These are phyloP conservation scores for Microcebus lehilahytsara DNA, from an alignment of 2,113 vertebrate species.

Conservation along the genomic window DNA sequence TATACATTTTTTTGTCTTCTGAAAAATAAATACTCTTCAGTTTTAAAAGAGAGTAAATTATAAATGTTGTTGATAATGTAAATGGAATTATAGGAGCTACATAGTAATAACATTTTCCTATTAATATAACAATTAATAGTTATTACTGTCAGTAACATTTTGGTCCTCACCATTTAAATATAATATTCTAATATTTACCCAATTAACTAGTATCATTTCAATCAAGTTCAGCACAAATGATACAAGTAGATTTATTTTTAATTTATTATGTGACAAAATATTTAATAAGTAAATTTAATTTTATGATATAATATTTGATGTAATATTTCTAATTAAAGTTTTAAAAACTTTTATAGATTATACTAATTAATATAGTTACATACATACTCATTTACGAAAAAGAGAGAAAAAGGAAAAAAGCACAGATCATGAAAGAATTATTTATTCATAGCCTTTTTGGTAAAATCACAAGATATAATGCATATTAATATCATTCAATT, in stretches of 20 bases:
- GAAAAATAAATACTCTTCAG: neutral
- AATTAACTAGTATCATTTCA: neutral
- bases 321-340: neutral
- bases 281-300: neutral
- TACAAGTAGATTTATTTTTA: neutral
- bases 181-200: neutral
- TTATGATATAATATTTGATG: neutral
- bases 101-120: neutral
- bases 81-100: rapidly evolving
- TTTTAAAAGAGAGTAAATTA: neutral
- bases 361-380: neutral
- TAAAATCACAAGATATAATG: neutral
- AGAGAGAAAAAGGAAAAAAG: neutral
- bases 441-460: neutral
- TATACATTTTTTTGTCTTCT: neutral
- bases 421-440: neutral
- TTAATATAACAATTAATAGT: neutral
- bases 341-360: neutral
- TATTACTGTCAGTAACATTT: neutral
- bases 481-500: neutral
- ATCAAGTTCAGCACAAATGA: neutral
- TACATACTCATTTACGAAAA: neutral
- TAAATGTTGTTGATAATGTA: neutral
- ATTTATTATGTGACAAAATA: neutral
- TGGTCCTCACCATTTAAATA: neutral